These are phyloP conservation scores for Sciurus carolinensis DNA, from an alignment of 2,797 vertebrate species.

Conservation along the genomic window DNA sequence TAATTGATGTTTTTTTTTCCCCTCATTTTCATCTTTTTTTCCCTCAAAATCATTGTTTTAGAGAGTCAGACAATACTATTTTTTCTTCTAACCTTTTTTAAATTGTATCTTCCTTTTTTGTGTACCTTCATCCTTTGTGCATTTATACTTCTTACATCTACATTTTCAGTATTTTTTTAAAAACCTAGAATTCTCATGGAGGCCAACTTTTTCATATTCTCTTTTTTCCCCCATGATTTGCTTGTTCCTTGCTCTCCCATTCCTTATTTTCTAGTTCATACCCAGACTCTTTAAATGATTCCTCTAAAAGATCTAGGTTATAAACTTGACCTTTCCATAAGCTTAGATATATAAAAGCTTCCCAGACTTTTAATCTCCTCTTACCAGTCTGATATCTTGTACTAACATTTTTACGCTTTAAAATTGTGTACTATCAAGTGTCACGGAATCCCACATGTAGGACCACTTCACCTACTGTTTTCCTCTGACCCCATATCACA, in stretches of 20 bases:
- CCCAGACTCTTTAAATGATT: not conserved
- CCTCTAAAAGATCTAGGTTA: not conserved
- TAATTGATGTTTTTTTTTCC: not conserved
- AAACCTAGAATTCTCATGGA: not conserved
- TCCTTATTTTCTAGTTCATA: not conserved
- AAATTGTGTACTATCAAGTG: not conserved
- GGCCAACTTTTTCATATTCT: accelerated
- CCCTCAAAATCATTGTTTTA: not conserved
- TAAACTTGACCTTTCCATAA: not conserved
- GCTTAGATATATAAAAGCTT: not conserved
- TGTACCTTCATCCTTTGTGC: not conserved
- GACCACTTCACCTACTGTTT: not conserved
- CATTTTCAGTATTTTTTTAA: not conserved
- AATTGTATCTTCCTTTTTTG: not conserved
- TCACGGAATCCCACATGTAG: not conserved
- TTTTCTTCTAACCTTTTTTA: not conserved
- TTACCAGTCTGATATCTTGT: not conserved
- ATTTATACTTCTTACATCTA: not conserved
- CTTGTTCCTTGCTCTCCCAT: not conserved
- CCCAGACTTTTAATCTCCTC: not conserved
- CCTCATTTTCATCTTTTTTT: not conserved
- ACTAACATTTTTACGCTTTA: not conserved
- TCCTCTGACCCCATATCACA: accelerated
- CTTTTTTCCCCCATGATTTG: not conserved
- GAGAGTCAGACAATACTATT: not conserved